Evolutionary conservation across 1,140 invertebrate species (phyloP).

Genomic region (Drosophila ironensis): DNA sequence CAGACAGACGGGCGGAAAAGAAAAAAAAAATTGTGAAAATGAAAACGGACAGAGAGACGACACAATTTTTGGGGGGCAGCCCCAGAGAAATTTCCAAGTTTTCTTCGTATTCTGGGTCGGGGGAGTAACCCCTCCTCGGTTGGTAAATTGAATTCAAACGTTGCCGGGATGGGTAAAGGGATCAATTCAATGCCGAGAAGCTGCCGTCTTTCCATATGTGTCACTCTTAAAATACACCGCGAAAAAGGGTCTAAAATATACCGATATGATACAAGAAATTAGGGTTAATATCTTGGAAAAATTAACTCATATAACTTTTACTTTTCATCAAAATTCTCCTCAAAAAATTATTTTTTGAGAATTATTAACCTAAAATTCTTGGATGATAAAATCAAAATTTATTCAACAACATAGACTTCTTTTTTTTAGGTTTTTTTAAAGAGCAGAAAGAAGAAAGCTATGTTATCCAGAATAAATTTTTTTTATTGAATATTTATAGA

Average conservation of each 20-base stretch:
- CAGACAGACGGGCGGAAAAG: too few relatives aligned
- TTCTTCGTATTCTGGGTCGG: constrained; percentile 13
- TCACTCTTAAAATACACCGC: constrained; percentile 3
- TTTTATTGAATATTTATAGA: not conserved
- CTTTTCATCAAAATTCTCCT: too few relatives aligned
- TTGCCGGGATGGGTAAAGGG: constrained; percentile 17
- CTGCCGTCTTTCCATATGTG: constrained; percentile 45
- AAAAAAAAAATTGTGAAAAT: constrained; percentile 28
- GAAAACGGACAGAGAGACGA: constrained; percentile 35
- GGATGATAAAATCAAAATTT: too few relatives aligned
- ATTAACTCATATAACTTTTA: too few relatives aligned
- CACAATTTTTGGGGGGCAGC: constrained; percentile 27
- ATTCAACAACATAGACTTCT: too few relatives aligned
- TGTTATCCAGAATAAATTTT: too few relatives aligned
- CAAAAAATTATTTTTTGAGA: too few relatives aligned
- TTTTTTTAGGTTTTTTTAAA: too few relatives aligned
- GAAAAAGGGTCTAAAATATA: not conserved
- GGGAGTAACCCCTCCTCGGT: constrained; percentile 1
- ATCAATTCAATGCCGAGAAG: constrained; percentile 40
- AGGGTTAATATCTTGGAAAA: too few relatives aligned
- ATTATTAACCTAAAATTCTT: too few relatives aligned
- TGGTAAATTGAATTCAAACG: constrained; percentile 53
- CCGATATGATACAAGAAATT: too few relatives aligned
- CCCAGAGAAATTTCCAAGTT: constrained; percentile 41
- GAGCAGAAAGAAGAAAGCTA: too few relatives aligned